Evolutionary conservation across 2,888 invertebrate genomes (phyloP).

Genomic region (Chelonus formosanus): DNA sequence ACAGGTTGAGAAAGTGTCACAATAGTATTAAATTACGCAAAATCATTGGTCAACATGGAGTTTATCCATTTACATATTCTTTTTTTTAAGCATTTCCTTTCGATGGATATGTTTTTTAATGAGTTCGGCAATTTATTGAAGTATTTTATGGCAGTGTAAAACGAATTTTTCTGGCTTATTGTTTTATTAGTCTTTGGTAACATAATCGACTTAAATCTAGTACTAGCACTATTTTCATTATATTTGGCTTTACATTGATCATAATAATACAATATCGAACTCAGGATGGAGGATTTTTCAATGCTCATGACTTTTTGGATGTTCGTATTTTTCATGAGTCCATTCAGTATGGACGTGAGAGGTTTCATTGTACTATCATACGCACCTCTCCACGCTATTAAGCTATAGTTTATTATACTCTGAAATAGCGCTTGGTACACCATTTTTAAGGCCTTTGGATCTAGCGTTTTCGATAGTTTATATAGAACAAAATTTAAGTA

Average conservation of each 20-base stretch:
- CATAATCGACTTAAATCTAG: neutral
- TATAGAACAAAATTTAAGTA: constrained; percentile 16
- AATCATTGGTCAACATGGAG: too few species aligned
- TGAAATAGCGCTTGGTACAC: constrained; percentile 4
- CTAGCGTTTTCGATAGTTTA: constrained; percentile 4
- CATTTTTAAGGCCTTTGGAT: constrained; percentile 7
- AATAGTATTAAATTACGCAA: too few species aligned
- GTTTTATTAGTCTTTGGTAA: neutral
- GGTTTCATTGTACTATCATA: neutral
- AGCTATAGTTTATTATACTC: constrained; percentile 7
- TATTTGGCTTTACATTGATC: neutral
- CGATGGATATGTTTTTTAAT: too few species aligned
- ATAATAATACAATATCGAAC: too few species aligned
- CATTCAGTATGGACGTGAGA: neutral
- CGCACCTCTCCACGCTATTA: neutral
- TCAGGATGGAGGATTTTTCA: too few species aligned
- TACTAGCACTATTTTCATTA: neutral
- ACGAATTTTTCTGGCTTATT: neutral
- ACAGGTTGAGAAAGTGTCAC: too few species aligned
- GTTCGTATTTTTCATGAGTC: neutral
- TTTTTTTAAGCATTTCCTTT: too few species aligned
- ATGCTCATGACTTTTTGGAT: neutral
- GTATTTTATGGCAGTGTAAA: neutral
- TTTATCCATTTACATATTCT: too few species aligned
- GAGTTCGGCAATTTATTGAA: constrained; percentile 7